Base-by-base conservation (phyloP, 2,888 invertebrate genomes). In the Nemotelus nigrinus region DNA sequence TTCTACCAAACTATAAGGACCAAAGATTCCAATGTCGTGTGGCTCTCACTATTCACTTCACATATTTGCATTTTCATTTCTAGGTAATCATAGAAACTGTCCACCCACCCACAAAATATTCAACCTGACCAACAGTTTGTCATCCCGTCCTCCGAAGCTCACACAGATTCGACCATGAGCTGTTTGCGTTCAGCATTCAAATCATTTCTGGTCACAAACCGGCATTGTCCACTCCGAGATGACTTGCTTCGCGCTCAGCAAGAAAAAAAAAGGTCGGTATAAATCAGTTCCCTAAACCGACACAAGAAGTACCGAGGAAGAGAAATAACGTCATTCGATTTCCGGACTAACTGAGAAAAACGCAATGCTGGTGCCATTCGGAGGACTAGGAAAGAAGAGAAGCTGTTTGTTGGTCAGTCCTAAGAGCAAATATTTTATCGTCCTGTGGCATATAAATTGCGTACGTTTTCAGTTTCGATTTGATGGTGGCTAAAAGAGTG, bases 271-370 rank as follows among this genome's bases (percentile, higher is more conserved):
- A 10, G 25, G n/a, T 57, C 57, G 10, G 50, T 50, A 67, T 67
- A 67, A 67, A 67, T 67, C 67, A 67, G 67, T 67, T 67, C 48
- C n/a, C 5, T 48, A 67, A 67, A 67, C 47, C 48, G 48, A 10
- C n/a, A 48, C n/a, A 67, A 43, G 63, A 25, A 57, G 3, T 8
- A 47, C 47, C 48, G 50, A n/a, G n/a, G n/a, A n/a, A n/a, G n/a
- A n/a, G n/a, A n/a, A n/a, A n/a, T n/a, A n/a, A n/a, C n/a, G n/a
- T n/a, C n/a, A n/a, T n/a, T 6, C 6, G 2, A 43, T 8, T 63
- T 43, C 7, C n/a, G 48, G 48, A n/a, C 3, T 3, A 67, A 48
- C 25, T 48, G n/a, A 3, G 44, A 67, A 48, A 48, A 47, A n/a
- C 39, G 67, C 67, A 67, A 25, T 67, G 4, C 44, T 67, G 48